phyloP scores from a whole-genome alignment of 2,113 vertebrate species.

The Halcyon senegalensis region DNA sequence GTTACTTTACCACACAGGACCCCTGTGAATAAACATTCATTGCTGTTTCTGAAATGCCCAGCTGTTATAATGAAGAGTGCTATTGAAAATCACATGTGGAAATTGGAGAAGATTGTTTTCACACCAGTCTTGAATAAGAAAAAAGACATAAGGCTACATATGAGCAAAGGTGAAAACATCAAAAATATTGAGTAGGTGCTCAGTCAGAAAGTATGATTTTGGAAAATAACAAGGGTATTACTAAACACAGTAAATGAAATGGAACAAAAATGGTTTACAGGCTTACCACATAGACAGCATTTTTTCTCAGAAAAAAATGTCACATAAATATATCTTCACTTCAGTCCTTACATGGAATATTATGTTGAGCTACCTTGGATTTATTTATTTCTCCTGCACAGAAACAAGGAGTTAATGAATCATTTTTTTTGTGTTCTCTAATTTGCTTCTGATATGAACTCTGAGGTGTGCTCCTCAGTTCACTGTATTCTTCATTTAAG shows the following conservation, averaged over 20 bases:
- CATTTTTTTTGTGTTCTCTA: neutral
- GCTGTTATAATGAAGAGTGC: neutral
- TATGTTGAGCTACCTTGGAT: neutral
- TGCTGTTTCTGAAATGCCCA: neutral
- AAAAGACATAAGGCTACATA: neutral
- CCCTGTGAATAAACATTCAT: neutral
- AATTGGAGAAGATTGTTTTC: neutral
- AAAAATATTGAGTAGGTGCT: neutral
- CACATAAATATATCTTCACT: neutral
- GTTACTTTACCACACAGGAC: neutral
- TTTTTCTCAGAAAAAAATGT: neutral
- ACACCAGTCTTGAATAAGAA: neutral
- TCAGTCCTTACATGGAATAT: neutral
- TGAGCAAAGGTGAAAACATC: neutral
- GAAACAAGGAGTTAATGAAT: neutral
- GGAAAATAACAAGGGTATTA: neutral
- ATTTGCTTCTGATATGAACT: neutral
- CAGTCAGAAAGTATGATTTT: neutral
- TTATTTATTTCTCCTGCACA: neutral
- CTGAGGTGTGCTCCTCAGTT: neutral
- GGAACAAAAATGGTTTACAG: neutral
- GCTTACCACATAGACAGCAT: neutral
- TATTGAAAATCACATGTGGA: neutral
- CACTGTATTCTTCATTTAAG: neutral
- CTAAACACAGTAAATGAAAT: neutral